Evolutionary conservation across 2,113 vertebrate species (phyloP), one percentile per base, ranked within the genome.

Genomic region (Scytalopus superciliaris): DNA sequence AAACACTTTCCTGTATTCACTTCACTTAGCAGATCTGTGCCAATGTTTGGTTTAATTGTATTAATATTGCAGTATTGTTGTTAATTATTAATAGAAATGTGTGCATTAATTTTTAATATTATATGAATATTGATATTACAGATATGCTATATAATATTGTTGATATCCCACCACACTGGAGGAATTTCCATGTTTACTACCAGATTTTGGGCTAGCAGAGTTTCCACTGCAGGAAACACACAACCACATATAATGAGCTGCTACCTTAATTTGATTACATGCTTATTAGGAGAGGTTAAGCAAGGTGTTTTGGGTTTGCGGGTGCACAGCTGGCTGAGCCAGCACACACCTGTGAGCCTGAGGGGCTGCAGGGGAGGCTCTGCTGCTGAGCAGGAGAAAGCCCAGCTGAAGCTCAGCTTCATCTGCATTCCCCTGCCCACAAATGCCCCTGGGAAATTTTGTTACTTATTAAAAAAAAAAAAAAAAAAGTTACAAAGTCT

Each of bases 91-190:
- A 96, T 39, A 39, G 30, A 73, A 74, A 78, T 0, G 0, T 21
- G 19, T 35, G 56, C 73, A 87, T 95, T 86, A 96, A 94, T 89
- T 70, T 93, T 92, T 96, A 92, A 95, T 42, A 47, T 22, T 90
- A 37, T 77, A 87, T 94, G 92, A 94, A 94, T 93, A 97, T 97
- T 92, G 68, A 87, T 93, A 82, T 69, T 94, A 55, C 18, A 73
- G 87, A 35, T 72, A 85, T 28, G 82, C 59, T 90, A 79, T 83
- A 74, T 84, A 90, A 87, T 78, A 93, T 74, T 23, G 24, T 31
- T 49, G 37, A 67, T 81, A 63, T 49, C 52, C 44, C 74, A 59
- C n/a, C 66, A 73, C 64, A 53, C 42, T 56, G 40, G 19, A 76
- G 67, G 44, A 78, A 14, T 40, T 81, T 27, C 72, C 8, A 5